Base-by-base conservation (phyloP, 2,888 invertebrate species). In the Platycheirus albimanus region DNA sequence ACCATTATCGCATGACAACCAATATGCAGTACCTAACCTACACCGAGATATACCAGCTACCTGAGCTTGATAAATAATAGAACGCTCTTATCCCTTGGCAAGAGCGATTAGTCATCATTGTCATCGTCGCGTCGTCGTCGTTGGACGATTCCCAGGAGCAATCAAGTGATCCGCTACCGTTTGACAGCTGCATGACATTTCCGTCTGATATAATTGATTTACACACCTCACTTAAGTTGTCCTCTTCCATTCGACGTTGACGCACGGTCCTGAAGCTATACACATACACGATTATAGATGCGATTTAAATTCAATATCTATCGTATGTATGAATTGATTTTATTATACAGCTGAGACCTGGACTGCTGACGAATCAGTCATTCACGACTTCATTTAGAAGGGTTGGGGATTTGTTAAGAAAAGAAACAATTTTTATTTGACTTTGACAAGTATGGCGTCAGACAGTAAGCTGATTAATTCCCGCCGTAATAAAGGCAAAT, bases 361-460 rank as follows among this genome's bases (percentile, higher is more conserved):
- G 61, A 52, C 72, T 63, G 52, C 76, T 61, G 67, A 47, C 47
- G 63, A 61, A 54, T 67, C 61, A 45, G 38, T 54, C 75, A 58
- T 47, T 45, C 28, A 24, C 24, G n/a, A n/a, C n/a, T 24, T 24
- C 24, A 24, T 24, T 5, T n/a, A 3, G 24, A 24, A 24, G 24
- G 52, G 49, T 38, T 43, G 28, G 24, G 69, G 71, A 71, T 71
- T n/a, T n/a, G n/a, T n/a, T 76, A 77, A 61, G 41, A 77, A 77
- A 41, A 71, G 75, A 67, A 76, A 76, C 61, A 81, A 76, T 71
- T 77, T 76, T n/a, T 81, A 66, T 77, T 81, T 81, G 77, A 72
- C 71, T 81, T 81, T 77, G 81, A 81, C 81, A 81, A 77, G 81
- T 77, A 81, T 72, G 81, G 81, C 81, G 81, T 81, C 81, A 81